Base-by-base conservation (phyloP, 2,113 vertebrate species). In the Melanocharis versteri region DNA sequence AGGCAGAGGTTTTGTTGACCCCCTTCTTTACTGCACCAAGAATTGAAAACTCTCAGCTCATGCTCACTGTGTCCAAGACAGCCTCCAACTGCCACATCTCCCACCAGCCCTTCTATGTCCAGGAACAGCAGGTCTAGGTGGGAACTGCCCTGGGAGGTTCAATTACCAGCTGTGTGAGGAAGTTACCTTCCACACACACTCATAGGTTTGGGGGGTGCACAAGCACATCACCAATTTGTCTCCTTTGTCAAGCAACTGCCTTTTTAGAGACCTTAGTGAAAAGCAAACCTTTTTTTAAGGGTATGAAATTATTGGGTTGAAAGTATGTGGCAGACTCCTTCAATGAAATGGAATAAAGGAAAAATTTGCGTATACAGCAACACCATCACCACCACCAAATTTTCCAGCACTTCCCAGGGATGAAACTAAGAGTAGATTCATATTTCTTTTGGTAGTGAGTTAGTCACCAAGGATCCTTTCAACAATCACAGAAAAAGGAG, bases 1-100 rank as follows among this genome's bases (percentile, higher is more conserved):
- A 47, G 24, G 21, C 1, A 71, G 30, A 33, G 6, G 6, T 12
- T n/a, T 79, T 40, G 11, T 30, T 54, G n/a, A 64, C 4, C 3
- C 20, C 5, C 11, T 40, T 62, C 30, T 24, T 47, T 64, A 47
- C 37, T 71, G 62, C 40, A 71, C 9, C 35, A 62, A 70, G 24
- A 40, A 26, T 1, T 42, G 35, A 71, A 71, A 42, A 48, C 6
- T 30, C 15, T 28, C n/a, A 62, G 8, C 48, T 42, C 50, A 26
- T 31, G 13, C 11, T 47, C 39, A 53, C 23, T 20, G 9, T 53
- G 20, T 13, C n/a, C n/a, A 40, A 39, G 40, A 30, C 0, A 0
- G 16, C 5, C 13, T 64, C 20, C 5, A 5, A 26, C 13, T 6
- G 48, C 35, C 35, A 40, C 26, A 22, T 26, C 5, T 70, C n/a